Conservation (phyloP, 2,113 vertebrate species). For the Otolemur garnettii region DNA sequence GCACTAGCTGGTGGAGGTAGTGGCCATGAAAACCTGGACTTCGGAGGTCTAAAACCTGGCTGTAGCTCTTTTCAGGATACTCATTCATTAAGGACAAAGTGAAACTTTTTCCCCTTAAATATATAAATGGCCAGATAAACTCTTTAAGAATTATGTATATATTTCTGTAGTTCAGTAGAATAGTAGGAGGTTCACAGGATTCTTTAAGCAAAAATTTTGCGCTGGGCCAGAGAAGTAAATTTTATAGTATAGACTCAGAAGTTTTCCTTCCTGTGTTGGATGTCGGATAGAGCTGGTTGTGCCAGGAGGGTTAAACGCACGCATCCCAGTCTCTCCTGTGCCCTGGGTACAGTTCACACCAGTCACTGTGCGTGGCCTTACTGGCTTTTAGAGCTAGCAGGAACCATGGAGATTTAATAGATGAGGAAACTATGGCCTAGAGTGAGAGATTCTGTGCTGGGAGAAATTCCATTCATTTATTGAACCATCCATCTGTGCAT, state of each 20-base stretch:
- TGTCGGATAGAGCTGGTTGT: background rate
- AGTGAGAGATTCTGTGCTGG: background rate
- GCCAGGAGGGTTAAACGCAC: background rate
- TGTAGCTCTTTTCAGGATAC: background rate
- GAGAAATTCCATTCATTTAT: slow-evolving; percentile 56
- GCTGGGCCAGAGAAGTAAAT: background rate
- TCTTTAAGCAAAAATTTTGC: slow-evolving; percentile 15
- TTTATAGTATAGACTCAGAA: background rate
- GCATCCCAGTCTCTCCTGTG: background rate
- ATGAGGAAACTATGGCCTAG: background rate
- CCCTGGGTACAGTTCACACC: background rate
- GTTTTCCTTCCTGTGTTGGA: background rate
- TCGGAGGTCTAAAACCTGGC: background rate
- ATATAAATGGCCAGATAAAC: background rate
- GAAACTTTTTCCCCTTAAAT: background rate
- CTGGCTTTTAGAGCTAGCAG: slow-evolving; percentile 9
- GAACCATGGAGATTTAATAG: slow-evolving; percentile 18
- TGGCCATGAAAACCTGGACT: background rate
- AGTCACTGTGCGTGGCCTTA: background rate
- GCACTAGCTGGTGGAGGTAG: background rate
- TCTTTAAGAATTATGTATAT: background rate
- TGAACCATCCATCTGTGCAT: background rate
- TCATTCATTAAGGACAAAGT: background rate
- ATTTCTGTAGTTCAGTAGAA: background rate
- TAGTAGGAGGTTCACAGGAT: slow-evolving; percentile 10